phyloP scores from a whole-genome alignment of 2,888 invertebrate species.

The Choreutis nemorana region DNA sequence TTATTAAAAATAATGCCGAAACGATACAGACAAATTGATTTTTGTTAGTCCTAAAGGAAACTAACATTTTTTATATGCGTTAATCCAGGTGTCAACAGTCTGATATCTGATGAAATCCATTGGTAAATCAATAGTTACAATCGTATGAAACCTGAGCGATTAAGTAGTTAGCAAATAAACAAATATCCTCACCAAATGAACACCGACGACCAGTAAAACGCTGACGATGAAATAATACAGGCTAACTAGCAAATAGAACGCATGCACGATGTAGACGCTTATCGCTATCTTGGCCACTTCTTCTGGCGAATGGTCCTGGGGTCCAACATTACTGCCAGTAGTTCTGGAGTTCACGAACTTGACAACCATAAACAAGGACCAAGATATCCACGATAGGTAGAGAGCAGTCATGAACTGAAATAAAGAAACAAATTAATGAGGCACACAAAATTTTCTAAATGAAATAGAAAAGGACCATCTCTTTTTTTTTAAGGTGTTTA shows the following conservation, averaged over 20 bases:
- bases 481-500: no score
- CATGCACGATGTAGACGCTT: slow-evolving; percentile 39
- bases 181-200: slow-evolving; percentile 31
- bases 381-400: slow-evolving; percentile 16
- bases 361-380: slow-evolving; percentile 30
- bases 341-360: slow-evolving; percentile 21
- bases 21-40: no score
- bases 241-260: slow-evolving; percentile 33
- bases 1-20: no score
- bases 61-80: no score
- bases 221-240: slow-evolving; percentile 32
- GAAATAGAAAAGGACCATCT: neutral
- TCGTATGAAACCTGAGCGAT: no score
- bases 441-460: neutral
- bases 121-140: no score
- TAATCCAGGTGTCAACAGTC: no score
- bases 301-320: slow-evolving; percentile 23
- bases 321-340: slow-evolving; percentile 16
- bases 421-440: neutral
- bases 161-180: no score
- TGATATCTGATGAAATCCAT: no score
- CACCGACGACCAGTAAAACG: slow-evolving; percentile 34
- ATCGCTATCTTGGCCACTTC: slow-evolving; percentile 25
- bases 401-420: neutral
- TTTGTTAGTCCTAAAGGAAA: no score